Base-by-base conservation (phyloP, 2,797 vertebrate species). In the Siniperca undulata region DNA sequence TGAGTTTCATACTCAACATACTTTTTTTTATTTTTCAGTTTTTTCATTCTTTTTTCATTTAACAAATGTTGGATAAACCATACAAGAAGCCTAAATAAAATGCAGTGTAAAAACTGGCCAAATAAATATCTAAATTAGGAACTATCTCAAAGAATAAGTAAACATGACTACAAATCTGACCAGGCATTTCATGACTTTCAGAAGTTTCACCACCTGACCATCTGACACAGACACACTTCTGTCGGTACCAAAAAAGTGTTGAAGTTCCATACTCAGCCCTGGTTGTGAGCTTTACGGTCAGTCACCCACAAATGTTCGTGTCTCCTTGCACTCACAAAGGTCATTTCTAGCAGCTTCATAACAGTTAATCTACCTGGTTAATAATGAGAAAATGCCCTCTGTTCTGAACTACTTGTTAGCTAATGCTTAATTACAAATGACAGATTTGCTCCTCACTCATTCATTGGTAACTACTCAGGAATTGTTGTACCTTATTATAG, bases 281-380 rank as follows among this genome's bases (percentile, higher is more conserved):
- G 11, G 8, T 69, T 53, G 34, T 24, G 20, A 71, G 2, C 9
- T 70, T 50, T 70, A 19, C 59, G 56, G 20, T 58, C 81, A 72
- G 16, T 75, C 38, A 22, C 27, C 60, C 61, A 46, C 16, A 56
- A 34, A n/a, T 42, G 11, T 42, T 73, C 17, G 44, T 42, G 76
- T 22, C 16, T 67, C 10, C 11, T 56, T 52, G 3, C 46, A 27
- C 20, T 69, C n/a, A 24, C 16, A 58, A 52, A 52, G 20, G 19
- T 38, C 12, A 48, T 62, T 20, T 64, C 5, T 14, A 30, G 22
- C 38, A 68, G 17, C 38, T 38, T 48, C 27, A 3, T 14, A 56
- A 56, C 27, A 55, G 2, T 34, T 58, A 40, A 48, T 55, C 12
- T 48, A 27, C 27, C 19, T 24, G 19, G 30, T 44, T 48, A 61